A percentile compares a stretch with the other conserved stretches of the same genome.
Conservation (phyloP, 2,797 vertebrate genomes). For the Melanotaenia trifasciata region DNA sequence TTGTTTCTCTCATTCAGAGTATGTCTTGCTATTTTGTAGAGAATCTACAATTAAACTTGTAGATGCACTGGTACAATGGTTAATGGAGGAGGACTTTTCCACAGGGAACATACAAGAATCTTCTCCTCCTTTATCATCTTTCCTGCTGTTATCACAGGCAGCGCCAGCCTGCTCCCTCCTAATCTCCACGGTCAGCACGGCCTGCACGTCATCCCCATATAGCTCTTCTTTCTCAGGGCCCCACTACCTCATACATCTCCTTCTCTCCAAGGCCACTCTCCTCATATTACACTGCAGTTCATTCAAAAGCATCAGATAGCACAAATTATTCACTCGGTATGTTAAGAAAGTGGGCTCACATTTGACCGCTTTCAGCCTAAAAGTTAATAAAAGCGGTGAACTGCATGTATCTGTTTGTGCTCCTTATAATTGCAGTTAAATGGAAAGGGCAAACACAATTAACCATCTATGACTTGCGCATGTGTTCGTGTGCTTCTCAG, state of each 20-base stretch:
- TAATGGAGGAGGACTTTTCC: slow-evolving; percentile 49
- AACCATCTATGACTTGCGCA: slow-evolving; percentile 32
- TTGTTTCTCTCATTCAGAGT: background rate
- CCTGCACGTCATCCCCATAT: slow-evolving; percentile 58
- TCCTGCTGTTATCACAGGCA: slow-evolving; percentile 76
- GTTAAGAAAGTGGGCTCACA: slow-evolving; percentile 33
- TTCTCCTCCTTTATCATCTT: slow-evolving; percentile 78
- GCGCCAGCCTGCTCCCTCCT: slow-evolving; percentile 56
- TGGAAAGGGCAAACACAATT: slow-evolving; percentile 34
- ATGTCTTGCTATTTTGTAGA: background rate
- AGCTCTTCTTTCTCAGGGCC: slow-evolving; percentile 59
- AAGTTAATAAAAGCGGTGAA: slow-evolving; percentile 37
- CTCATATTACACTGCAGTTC: slow-evolving; percentile 43
- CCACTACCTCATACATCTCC: slow-evolving; percentile 29
- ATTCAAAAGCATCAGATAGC: slow-evolving; percentile 39
- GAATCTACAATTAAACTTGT: slow-evolving; percentile 28
- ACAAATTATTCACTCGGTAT: slow-evolving; percentile 9
- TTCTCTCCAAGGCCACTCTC: slow-evolving; percentile 38
- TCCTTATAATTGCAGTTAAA: slow-evolving; percentile 42
- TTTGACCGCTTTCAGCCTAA: slow-evolving; percentile 29
- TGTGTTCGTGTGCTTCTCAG: slow-evolving; percentile 36
- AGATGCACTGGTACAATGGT: slow-evolving; percentile 12
- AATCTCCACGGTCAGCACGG: slow-evolving; percentile 55
- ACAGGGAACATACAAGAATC: slow-evolving; percentile 73
- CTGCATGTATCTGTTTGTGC: slow-evolving; percentile 20